Percentiles rank a stretch among this genome's conserved stretches.
Evolutionary conservation across 2,113 vertebrate species (phyloP).

Genomic region (Clarias gariepinus): DNA sequence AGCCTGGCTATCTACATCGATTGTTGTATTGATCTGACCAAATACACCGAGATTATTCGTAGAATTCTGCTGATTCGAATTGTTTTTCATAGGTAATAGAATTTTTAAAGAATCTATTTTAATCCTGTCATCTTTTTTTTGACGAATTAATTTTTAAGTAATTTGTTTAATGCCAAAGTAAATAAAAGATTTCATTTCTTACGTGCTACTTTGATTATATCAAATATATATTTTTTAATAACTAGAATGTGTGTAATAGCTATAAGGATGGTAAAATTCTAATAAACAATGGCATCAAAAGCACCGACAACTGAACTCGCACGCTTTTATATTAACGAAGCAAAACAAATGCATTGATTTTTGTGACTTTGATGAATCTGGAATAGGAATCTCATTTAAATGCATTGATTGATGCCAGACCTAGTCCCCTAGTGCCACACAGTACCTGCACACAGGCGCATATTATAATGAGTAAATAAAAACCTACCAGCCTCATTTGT

Average conservation of each 20-base stretch:
- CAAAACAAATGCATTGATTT: constrained; percentile 81
- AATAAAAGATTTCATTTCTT: not conserved
- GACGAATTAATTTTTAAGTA: not conserved
- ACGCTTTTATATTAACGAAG: constrained; percentile 84
- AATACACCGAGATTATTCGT: constrained; percentile 83
- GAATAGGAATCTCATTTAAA: constrained; percentile 84
- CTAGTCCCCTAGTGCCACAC: constrained; percentile 53
- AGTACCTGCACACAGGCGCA: not conserved
- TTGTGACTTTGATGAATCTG: constrained; percentile 88
- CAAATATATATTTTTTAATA: not conserved
- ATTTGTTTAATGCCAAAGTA: not conserved
- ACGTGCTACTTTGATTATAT: not conserved
- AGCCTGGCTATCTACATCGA: constrained; percentile 81
- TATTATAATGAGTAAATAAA: not conserved
- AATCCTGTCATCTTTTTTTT: not conserved
- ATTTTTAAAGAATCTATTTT: constrained; percentile 64
- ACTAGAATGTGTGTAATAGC: not conserved
- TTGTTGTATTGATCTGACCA: constrained; percentile 76
- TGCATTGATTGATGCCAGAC: constrained; percentile 84
- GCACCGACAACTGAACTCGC: not conserved
- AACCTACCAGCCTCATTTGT: not conserved
- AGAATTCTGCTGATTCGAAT: constrained; percentile 80
- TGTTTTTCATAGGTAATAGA: constrained; percentile 75
- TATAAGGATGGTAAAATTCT: not conserved
- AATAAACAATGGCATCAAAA: not conserved